Evolutionary conservation across 2,888 invertebrate genomes (phyloP).

Genomic region (Gari tellinella): DNA sequence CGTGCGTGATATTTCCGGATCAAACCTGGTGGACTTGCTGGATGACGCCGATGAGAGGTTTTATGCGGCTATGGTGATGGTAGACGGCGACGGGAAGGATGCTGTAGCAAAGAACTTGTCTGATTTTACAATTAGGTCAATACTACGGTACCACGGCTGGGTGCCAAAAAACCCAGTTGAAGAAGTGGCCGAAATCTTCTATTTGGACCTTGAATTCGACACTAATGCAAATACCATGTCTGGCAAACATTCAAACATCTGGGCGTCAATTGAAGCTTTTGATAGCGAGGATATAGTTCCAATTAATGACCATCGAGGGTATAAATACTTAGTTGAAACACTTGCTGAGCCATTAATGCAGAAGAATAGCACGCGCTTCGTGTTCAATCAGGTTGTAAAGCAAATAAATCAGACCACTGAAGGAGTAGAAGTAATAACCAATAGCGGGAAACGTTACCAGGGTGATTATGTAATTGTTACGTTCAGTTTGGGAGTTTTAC

Average conservation of each 20-base stretch:
- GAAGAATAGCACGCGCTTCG: too few species aligned
- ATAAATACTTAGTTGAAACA: constrained; percentile 15
- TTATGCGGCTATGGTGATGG: background rate
- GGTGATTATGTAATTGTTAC: constrained; percentile 55
- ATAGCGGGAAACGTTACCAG: constrained; percentile 18
- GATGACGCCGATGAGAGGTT: constrained; percentile 2
- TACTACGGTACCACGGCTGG: constrained; percentile 27
- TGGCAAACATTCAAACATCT: constrained; percentile 15
- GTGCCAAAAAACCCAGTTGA: constrained; percentile 18
- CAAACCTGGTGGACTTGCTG: constrained; percentile 20
- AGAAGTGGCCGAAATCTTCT: constrained; percentile 28
- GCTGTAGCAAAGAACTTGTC: background rate
- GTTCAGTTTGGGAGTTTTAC: constrained; percentile 58
- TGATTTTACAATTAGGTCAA: constrained; percentile 26
- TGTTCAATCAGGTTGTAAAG: constrained; percentile 34
- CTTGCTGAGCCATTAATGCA: background rate
- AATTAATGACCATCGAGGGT: constrained; percentile 34
- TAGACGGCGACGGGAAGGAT: background rate
- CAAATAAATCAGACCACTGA: constrained; percentile 24
- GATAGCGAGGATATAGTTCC: constrained; percentile 15
- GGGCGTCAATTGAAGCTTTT: constrained; percentile 25
- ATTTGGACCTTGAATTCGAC: constrained; percentile 27
- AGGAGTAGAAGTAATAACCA: constrained; percentile 32
- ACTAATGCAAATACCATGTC: constrained; percentile 20
- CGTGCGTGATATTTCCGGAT: constrained; percentile 25